These are phyloP conservation scores for Ceratina australensis DNA, from an alignment of 1,140 invertebrate genomes.

Conservation along the genomic window DNA sequence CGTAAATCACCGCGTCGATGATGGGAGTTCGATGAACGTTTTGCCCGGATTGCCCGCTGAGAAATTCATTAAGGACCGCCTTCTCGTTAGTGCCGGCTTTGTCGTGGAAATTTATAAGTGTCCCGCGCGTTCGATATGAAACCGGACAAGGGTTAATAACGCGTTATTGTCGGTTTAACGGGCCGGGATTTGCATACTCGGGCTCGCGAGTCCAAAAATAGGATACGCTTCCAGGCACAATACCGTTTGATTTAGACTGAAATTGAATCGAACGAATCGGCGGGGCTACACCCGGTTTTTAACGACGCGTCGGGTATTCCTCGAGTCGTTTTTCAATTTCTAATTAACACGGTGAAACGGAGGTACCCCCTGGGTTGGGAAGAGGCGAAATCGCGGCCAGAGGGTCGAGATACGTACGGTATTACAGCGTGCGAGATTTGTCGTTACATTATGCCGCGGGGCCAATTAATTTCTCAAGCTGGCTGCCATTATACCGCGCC, in stretches of 20 bases:
- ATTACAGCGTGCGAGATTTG: slow-evolving; percentile 42
- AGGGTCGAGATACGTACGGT: background rate
- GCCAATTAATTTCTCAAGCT: slow-evolving; percentile 49
- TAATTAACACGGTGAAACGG: background rate
- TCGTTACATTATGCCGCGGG: slow-evolving; percentile 38
- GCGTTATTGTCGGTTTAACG: slow-evolving; percentile 4
- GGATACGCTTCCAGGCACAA: too few species aligned
- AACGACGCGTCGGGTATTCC: background rate
- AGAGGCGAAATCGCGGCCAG: background rate
- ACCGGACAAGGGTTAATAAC: background rate
- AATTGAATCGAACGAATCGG: too few species aligned
- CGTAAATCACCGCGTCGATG: slow-evolving; percentile 75
- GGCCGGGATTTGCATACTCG: slow-evolving; percentile 11
- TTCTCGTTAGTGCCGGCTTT: slow-evolving; percentile 45
- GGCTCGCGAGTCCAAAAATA: too few species aligned
- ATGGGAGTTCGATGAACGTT: slow-evolving; percentile 58
- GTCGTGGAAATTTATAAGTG: slow-evolving; percentile 46
- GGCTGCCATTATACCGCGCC: slow-evolving; percentile 33
- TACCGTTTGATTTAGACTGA: too few species aligned
- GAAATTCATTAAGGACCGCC: slow-evolving; percentile 70
- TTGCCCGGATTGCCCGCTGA: slow-evolving; percentile 62
- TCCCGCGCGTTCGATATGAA: background rate
- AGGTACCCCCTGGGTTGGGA: background rate
- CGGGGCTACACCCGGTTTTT: too few species aligned
- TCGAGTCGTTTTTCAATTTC: background rate